Percentiles rank a stretch among this genome's conserved stretches.
Conservation (phyloP, 2,888 invertebrate species). For the Xestia xanthographa region DNA sequence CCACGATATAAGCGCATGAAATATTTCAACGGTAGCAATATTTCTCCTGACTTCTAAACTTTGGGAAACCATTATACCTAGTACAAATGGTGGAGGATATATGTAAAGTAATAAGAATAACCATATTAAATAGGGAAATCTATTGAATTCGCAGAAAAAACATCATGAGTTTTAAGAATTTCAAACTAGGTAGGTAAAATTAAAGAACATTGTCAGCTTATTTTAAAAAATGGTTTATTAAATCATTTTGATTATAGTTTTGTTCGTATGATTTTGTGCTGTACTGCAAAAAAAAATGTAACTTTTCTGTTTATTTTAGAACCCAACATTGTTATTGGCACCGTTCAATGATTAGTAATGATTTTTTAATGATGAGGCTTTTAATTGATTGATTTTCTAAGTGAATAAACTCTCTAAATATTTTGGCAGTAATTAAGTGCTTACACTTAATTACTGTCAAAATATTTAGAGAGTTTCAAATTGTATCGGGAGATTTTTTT, state of each 20-base stretch:
- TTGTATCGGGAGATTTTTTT: no score
- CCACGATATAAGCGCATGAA: neutral
- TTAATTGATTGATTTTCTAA: neutral
- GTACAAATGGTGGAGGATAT: no score
- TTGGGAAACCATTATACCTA: neutral
- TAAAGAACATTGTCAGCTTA: neutral
- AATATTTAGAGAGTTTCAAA: no score
- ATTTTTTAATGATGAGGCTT: neutral
- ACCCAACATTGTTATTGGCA: neutral
- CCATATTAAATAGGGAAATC: no score
- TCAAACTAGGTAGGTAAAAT: no score
- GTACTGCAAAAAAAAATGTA: no score
- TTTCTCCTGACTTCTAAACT: neutral
- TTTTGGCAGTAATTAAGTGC: neutral
- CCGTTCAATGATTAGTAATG: neutral
- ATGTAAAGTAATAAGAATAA: no score
- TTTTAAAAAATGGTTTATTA: neutral
- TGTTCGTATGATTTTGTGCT: neutral
- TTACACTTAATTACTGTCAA: no score
- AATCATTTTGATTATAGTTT: neutral
- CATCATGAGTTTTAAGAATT: no score
- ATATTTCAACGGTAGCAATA: neutral
- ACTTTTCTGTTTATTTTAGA: neutral
- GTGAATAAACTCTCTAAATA: neutral
- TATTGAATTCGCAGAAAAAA: neutral